Evolutionary conservation across 2,888 invertebrate species (phyloP).

Genomic region (Volucella zonaria): DNA sequence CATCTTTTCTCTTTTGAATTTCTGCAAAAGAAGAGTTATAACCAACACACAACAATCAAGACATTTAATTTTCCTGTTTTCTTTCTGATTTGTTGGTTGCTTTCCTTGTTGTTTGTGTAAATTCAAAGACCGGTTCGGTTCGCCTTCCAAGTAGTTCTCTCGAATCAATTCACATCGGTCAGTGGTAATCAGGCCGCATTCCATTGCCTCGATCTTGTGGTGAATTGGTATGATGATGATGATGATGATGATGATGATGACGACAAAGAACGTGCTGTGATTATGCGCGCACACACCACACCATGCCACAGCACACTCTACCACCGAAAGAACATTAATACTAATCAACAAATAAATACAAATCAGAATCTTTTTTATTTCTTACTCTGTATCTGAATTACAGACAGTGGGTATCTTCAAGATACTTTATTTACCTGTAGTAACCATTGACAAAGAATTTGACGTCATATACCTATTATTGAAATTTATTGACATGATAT

Average conservation of each 20-base stretch:
- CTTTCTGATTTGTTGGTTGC: constrained; percentile 48
- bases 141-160: constrained; percentile 62
- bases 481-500: no score
- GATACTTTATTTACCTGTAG: no score
- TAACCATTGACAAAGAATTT: no score
- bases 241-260: constrained; percentile 49
- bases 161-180: constrained; percentile 73
- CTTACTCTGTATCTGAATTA: no score
- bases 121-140: constrained; percentile 72
- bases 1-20: constrained; percentile 44
- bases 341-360: constrained; percentile 56
- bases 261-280: constrained; percentile 54
- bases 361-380: no score
- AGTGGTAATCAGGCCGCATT: constrained; percentile 74
- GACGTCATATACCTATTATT: no score
- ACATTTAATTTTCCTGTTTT: constrained; percentile 67
- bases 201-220: constrained; percentile 66
- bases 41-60: constrained; percentile 65
- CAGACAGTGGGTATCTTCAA: no score
- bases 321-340: constrained; percentile 39
- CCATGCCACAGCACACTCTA: no score
- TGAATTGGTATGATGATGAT: constrained; percentile 48
- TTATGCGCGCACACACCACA: constrained; percentile 35
- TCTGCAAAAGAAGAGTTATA: constrained; percentile 60
- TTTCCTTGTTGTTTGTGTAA: constrained; percentile 52